A percentile compares a stretch with the other conserved stretches of the same genome.
Evolutionary conservation across 2,797 vertebrate genomes (phyloP).

Genomic region (Erithacus rubecula): DNA sequence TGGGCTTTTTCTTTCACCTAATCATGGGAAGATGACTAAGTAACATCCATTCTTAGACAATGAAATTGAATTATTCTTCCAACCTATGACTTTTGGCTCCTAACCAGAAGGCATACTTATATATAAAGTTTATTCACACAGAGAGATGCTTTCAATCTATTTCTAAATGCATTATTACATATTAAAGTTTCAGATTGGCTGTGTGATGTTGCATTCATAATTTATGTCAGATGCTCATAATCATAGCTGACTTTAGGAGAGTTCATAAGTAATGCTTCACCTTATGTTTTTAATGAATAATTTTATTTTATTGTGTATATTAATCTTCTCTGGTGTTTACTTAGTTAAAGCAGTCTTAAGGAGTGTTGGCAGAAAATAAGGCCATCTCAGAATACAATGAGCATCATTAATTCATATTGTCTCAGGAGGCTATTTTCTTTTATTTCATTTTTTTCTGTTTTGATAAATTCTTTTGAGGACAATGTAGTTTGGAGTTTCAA

Average conservation of each 20-base stretch:
- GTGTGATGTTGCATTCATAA: neutral
- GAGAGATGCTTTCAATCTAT: neutral
- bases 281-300: neutral
- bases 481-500: neutral
- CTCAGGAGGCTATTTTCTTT: neutral
- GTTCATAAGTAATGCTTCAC: neutral
- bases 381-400: neutral
- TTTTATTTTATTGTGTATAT: neutral
- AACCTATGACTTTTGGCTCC: neutral
- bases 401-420: neutral
- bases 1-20: neutral
- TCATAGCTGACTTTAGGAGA: neutral
- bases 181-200: neutral
- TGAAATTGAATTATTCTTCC: slow-evolving; percentile 18
- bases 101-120: neutral
- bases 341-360: neutral
- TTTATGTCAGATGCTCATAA: neutral
- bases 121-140: neutral
- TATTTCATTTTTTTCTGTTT: neutral
- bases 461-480: neutral
- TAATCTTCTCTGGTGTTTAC: neutral
- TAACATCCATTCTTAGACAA: neutral
- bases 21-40: slow-evolving; percentile 1
- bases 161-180: neutral
- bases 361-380: neutral